Percentiles rank a stretch among this genome's conserved stretches.
phyloP scores from a whole-genome alignment of 2,888 invertebrate species.

The Tethea ocularis region DNA sequence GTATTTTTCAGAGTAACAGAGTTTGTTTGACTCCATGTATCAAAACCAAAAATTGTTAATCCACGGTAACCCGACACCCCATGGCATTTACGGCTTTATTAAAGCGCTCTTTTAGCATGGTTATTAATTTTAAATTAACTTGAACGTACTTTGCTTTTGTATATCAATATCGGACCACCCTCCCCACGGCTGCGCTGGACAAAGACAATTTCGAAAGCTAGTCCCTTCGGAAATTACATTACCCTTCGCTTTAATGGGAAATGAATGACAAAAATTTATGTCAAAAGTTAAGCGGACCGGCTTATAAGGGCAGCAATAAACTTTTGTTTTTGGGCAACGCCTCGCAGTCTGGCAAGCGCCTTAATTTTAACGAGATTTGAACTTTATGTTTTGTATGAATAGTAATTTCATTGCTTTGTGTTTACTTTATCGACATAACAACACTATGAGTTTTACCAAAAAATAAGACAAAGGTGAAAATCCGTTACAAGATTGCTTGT shows the following conservation, averaged over 20 bases:
- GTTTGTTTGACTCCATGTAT: no score
- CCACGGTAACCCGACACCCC: no score
- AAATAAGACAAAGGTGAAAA: no score
- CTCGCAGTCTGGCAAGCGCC: conserved; percentile 8
- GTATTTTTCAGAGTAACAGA: no score
- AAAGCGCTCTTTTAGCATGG: not conserved
- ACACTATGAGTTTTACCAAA: no score
- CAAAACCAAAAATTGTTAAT: no score
- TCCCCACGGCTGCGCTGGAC: conserved; percentile 13
- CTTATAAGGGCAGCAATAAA: conserved; percentile 19
- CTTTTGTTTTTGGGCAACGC: conserved; percentile 17
- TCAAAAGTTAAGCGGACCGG: conserved; percentile 59
- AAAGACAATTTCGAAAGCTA: conserved; percentile 26
- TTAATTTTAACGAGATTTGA: conserved; percentile 15
- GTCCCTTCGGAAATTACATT: conserved; percentile 53
- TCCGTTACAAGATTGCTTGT: no score
- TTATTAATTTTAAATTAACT: not conserved
- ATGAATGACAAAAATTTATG: conserved; percentile 72
- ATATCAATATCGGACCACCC: conserved; percentile 12
- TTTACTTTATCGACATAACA: no score
- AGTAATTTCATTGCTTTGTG: conserved; percentile 13
- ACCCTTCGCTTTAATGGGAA: conserved; percentile 58
- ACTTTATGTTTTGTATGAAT: conserved; percentile 13
- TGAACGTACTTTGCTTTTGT: no score
- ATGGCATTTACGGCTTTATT: no score